Evolutionary conservation across 2,113 vertebrate genomes (phyloP).

Genomic region (Mohoua ochrocephala): DNA sequence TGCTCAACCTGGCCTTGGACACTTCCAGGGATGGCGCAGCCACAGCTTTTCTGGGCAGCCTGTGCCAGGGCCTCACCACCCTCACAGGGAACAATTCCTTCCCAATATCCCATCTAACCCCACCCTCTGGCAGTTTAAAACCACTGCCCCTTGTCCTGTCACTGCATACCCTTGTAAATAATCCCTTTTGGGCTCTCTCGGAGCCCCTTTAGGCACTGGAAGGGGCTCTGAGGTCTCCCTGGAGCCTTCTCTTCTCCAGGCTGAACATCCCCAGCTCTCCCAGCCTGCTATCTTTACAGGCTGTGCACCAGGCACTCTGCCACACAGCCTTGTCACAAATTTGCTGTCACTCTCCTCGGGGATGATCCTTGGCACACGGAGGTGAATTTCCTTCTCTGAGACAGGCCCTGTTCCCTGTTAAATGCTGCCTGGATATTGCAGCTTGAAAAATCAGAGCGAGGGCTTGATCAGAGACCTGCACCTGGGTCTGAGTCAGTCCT

Average conservation of each 20-base stretch:
- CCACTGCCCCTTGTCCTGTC: background rate
- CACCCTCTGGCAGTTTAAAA: background rate
- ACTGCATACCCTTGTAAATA: background rate
- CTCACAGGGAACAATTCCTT: background rate
- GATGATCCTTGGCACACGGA: rapidly evolving
- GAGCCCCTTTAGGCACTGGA: background rate
- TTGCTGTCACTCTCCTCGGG: background rate
- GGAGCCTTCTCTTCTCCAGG: background rate
- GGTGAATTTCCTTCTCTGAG: background rate
- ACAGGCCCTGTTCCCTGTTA: background rate
- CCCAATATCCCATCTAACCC: background rate
- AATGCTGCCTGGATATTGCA: background rate
- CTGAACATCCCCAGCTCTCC: background rate
- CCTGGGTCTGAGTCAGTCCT: background rate
- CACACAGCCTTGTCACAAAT: background rate
- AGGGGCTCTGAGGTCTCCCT: background rate
- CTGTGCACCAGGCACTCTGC: background rate
- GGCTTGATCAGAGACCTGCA: background rate
- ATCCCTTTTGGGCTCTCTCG: background rate
- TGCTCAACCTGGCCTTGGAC: background rate
- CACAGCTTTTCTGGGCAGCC: background rate
- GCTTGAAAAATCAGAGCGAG: background rate
- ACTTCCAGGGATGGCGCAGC: background rate
- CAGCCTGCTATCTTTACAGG: background rate
- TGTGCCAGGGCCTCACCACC: background rate